phyloP scores from a whole-genome alignment of 1,140 invertebrate genomes.

The Laupala kohalensis region DNA sequence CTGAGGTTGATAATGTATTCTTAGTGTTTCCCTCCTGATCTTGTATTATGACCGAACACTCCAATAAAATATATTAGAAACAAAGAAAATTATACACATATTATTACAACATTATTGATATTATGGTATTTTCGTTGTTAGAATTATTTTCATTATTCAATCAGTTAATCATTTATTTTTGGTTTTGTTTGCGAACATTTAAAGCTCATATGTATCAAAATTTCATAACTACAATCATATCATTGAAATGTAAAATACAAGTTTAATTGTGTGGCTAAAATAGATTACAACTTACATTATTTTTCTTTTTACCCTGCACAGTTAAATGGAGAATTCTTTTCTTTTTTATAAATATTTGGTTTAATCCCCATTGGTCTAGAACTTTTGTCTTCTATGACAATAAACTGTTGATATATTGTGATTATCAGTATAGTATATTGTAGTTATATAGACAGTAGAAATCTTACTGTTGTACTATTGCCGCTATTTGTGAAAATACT shows the following conservation, averaged over 20 bases:
- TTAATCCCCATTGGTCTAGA: not conserved
- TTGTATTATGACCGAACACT: not conserved
- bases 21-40: not conserved
- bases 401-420: not conserved
- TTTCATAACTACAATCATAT: not conserved
- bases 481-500: not conserved
- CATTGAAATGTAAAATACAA: not conserved
- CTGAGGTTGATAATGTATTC: not conserved
- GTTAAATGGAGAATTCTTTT: not conserved
- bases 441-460: not conserved
- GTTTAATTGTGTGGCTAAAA: not conserved
- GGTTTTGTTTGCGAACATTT: too few relatives aligned
- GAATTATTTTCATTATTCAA: not conserved
- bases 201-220: not conserved
- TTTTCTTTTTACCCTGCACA: not conserved
- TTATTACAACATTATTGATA: too few relatives aligned
- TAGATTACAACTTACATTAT: not conserved
- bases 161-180: too few relatives aligned
- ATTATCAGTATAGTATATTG: not conserved
- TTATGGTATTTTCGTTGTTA: not conserved
- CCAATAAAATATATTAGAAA: not conserved
- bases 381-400: not conserved
- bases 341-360: not conserved
- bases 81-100: not conserved
- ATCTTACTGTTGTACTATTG: not conserved